These are phyloP conservation scores for Microhierax caerulescens DNA, from an alignment of 2,797 vertebrate genomes.

Conservation along the genomic window DNA sequence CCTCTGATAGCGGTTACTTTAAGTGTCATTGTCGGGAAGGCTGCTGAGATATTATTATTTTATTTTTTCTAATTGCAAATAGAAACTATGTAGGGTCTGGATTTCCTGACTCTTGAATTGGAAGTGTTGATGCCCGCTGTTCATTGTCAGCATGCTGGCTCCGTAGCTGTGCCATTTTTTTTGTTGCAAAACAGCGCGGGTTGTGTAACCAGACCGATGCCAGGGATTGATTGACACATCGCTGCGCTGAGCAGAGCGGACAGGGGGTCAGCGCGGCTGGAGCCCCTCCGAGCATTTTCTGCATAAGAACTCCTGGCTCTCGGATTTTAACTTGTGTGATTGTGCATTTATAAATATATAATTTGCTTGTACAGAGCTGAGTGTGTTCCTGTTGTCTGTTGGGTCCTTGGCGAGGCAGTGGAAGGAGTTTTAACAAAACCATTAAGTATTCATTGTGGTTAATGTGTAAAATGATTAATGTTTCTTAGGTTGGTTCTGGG, in stretches of 20 bases:
- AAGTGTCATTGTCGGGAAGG: neutral
- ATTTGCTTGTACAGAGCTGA: neutral
- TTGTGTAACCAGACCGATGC: no score
- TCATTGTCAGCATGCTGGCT: neutral
- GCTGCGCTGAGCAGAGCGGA: neutral
- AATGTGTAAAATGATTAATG: neutral
- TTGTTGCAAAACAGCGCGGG: neutral
- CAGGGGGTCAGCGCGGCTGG: accelerated
- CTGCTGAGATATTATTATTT: neutral
- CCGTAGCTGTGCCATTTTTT: neutral
- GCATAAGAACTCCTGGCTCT: neutral
- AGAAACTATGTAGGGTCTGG: neutral
- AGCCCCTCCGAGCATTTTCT: neutral
- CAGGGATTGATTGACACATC: accelerated
- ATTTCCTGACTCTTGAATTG: neutral
- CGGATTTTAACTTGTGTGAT: neutral
- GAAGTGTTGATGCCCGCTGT: neutral
- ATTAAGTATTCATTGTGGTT: neutral
- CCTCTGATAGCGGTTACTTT: no score
- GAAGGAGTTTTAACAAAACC: neutral
- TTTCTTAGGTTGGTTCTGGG: neutral
- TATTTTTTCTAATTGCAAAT: neutral
- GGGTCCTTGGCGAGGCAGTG: neutral
- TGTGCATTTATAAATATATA: neutral
- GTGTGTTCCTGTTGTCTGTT: neutral